Evolutionary conservation across 1,140 invertebrate species (phyloP), one percentile per base, ranked within the genome.

Genomic region (Papilio xuthus): DNA sequence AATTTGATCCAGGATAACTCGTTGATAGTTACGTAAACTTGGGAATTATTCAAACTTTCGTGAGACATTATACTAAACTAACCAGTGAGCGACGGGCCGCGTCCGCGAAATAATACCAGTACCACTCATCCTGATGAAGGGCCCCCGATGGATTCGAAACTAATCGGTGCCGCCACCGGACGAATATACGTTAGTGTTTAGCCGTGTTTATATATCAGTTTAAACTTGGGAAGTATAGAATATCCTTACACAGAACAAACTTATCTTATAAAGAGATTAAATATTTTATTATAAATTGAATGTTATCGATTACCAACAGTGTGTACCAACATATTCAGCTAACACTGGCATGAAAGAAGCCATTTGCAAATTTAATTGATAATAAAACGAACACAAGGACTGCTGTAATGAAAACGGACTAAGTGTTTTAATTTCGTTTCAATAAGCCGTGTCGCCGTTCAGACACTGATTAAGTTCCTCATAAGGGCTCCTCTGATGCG

Each of bases 351-450:
- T 26, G 60, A 63, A 15, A 63, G 60, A 71, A 41, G 37, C 42
- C 70, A 72, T 47, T 72, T 72, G 41, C 41, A 72, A 42, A 28
- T 69, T 69, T 18, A 37, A 69, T 69, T 69, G 4, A 72, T 41
- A 47, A 77, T 44, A 74, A 69, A 50, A 75, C 67, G 72, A 74
- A 79, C 9, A 82, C 80, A 81, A 78, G 63, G n/a, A 76, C 60
- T 77, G 53, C 60, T 63, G 78, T 79, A 85, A 85, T 82, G 83
- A 82, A 81, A 80, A 70, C 81, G 75, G 76, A 74, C 78, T 84
- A 78, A 79, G 79, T 79, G 86, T 86, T 89, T 89, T 88, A 89
- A 89, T 89, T 88, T 84, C 84, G 80, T 84, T 88, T 86, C 86
- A 89, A 90, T 90, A 90, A 87, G 80, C 84, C 88, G 79, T 88